These are phyloP conservation scores for Bruchidius siliquastri DNA, from an alignment of 2,888 invertebrate genomes.

Conservation along the genomic window DNA sequence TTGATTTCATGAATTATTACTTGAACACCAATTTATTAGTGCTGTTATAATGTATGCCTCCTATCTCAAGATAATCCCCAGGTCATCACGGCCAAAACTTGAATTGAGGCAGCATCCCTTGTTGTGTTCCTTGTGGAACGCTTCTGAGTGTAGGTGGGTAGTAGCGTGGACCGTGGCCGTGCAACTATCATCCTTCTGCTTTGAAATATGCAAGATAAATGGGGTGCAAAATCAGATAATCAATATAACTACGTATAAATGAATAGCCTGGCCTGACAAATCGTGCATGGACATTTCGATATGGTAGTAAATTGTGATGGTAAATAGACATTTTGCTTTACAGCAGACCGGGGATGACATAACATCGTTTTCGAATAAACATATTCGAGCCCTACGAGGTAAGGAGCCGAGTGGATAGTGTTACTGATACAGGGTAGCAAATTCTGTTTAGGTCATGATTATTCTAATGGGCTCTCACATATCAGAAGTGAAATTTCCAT, in stretches of 20 bases:
- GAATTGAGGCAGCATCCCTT: not conserved
- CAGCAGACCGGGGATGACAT: not conserved
- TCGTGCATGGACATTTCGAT: not conserved
- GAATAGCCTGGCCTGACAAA: not conserved
- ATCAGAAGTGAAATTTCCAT: no score
- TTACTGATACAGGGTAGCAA: no score
- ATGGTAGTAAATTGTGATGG: not conserved
- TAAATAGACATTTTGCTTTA: not conserved
- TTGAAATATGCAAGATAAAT: not conserved
- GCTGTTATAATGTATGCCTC: no score
- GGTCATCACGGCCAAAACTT: no score
- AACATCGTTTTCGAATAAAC: not conserved
- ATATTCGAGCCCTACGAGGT: not conserved
- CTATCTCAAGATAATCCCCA: no score
- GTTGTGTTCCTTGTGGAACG: not conserved
- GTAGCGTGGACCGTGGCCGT: not conserved
- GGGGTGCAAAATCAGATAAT: not conserved
- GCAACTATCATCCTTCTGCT: not conserved
- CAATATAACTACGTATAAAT: not conserved
- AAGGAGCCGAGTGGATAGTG: no score
- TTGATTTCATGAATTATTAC: no score
- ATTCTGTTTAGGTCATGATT: no score
- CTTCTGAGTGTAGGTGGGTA: not conserved
- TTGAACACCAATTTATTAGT: no score
- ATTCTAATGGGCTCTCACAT: no score